phyloP scores from a whole-genome alignment of 1,140 invertebrate genomes.

The Eriocheir sinensis region DNA sequence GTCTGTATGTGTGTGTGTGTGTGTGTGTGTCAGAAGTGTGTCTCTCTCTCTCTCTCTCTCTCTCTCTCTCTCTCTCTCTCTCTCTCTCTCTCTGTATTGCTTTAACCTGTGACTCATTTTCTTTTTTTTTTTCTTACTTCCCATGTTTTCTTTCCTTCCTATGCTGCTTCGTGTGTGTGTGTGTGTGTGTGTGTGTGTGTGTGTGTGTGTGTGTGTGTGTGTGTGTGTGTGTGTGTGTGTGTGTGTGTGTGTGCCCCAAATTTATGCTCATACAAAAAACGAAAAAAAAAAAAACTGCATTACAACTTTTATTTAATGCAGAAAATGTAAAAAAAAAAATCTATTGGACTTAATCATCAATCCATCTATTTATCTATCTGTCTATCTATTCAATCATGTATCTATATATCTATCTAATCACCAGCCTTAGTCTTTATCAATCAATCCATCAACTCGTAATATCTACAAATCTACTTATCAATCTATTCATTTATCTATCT shows the following conservation, averaged over 20 bases:
- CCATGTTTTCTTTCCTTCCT: too few relatives aligned
- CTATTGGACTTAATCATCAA: not conserved
- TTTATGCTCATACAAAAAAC: not conserved
- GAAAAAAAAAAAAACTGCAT: not conserved
- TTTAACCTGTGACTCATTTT: not conserved
- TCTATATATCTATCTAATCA: too few relatives aligned
- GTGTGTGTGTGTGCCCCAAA: not conserved
- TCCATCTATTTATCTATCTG: not conserved
- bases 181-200: not conserved
- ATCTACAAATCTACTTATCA: too few relatives aligned
- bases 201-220: not conserved
- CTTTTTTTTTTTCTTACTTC: not conserved
- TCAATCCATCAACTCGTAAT: too few relatives aligned
- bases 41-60: too few relatives aligned
- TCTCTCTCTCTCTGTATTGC: not conserved
- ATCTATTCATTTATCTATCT: too few relatives aligned
- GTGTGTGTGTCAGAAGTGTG: too few relatives aligned
- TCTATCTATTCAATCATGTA: not conserved
- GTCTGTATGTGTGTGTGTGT: too few relatives aligned
- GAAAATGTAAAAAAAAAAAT: not conserved
- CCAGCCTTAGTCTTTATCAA: not conserved
- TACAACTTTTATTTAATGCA: not conserved
- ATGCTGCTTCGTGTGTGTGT: not conserved
- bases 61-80: too few relatives aligned
- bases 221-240: not conserved